Conservation (phyloP, 2,797 vertebrate species). For the Rhinophrynus dorsalis region DNA sequence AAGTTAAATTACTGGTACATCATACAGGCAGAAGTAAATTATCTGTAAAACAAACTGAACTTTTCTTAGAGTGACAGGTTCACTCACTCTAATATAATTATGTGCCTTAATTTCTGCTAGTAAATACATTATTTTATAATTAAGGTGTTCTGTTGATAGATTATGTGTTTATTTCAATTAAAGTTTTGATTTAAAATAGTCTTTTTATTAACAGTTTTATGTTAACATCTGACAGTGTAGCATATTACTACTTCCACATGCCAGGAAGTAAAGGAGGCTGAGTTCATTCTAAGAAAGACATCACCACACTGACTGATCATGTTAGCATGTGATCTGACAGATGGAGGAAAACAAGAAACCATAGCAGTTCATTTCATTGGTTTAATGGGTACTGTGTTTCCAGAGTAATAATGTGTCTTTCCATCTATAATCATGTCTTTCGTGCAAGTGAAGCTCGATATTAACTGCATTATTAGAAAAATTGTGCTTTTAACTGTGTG, state of each 20-base stretch:
- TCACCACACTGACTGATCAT: conserved; percentile 3
- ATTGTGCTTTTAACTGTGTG: background rate
- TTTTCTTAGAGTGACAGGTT: no score
- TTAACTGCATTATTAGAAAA: background rate
- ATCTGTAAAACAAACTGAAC: no score
- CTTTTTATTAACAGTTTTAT: background rate
- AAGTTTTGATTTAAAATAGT: no score
- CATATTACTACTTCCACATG: background rate
- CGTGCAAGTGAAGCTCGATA: background rate
- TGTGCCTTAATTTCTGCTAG: no score
- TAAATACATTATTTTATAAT: no score
- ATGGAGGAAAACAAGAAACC: background rate
- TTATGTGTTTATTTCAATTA: no score
- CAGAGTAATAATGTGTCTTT: background rate
- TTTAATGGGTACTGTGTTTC: background rate
- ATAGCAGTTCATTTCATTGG: background rate
- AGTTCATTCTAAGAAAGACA: background rate
- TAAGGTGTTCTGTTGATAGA: no score
- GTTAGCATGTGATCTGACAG: conserved; percentile 2
- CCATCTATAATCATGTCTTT: background rate
- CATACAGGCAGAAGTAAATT: no score
- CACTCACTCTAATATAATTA: no score
- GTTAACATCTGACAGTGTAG: background rate
- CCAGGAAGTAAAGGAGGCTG: background rate
- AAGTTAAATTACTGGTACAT: no score